Evolutionary conservation across 2,797 vertebrate genomes (phyloP).

Genomic region (Helostoma temminkii): DNA sequence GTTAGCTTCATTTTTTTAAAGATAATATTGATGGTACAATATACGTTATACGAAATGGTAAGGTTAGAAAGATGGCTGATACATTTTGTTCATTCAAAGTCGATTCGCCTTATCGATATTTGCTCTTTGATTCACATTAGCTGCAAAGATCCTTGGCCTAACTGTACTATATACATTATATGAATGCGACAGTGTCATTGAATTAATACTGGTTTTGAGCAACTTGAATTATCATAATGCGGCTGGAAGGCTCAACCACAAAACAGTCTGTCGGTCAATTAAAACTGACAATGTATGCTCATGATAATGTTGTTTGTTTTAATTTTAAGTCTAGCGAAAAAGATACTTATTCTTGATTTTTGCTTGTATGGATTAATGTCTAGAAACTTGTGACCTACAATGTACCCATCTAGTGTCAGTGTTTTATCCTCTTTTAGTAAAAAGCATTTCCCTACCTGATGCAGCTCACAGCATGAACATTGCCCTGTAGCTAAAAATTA

Average conservation of each 20-base stretch:
- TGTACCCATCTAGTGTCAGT: too few relatives aligned
- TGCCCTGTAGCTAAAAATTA: too few relatives aligned
- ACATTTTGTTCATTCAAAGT: not conserved
- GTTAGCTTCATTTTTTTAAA: not conserved
- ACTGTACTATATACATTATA: not conserved
- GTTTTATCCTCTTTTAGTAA: not conserved
- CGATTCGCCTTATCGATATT: not conserved
- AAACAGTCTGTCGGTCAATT: too few relatives aligned
- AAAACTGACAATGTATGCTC: too few relatives aligned
- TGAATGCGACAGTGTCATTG: too few relatives aligned
- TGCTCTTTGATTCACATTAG: too few relatives aligned
- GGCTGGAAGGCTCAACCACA: not conserved
- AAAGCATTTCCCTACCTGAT: too few relatives aligned
- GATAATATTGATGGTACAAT: not conserved
- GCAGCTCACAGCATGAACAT: too few relatives aligned
- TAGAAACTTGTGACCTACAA: not conserved
- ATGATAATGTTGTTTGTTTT: not conserved
- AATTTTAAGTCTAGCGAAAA: too few relatives aligned
- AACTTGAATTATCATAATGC: not conserved
- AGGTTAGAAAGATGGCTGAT: slow-evolving; percentile 49
- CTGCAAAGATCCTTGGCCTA: not conserved
- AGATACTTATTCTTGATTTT: not conserved
- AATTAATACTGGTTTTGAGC: not conserved
- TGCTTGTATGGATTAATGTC: not conserved
- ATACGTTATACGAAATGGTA: slow-evolving; percentile 19